Percentiles rank a stretch among this genome's conserved stretches.
phyloP scores from a whole-genome alignment of 2,797 vertebrate species.

The Miichthys miiuy region DNA sequence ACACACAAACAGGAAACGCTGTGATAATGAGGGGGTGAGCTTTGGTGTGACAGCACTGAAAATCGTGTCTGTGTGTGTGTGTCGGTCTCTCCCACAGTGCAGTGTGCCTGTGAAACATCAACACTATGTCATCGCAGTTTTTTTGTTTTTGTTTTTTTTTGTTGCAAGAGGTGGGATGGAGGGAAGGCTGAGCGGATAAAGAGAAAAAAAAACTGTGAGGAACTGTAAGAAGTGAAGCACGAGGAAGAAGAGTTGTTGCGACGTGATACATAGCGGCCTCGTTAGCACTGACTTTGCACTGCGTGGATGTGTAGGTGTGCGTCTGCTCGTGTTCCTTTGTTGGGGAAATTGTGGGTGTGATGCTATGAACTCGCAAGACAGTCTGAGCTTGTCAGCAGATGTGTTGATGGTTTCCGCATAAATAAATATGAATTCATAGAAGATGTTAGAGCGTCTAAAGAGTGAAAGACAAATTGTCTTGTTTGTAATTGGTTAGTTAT shows the following conservation, averaged over 20 bases:
- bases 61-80: conserved; percentile 1
- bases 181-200: background rate
- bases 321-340: background rate
- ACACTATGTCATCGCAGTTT: conserved; percentile 55
- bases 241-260: background rate
- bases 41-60: conserved; percentile 10
- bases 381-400: background rate
- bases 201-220: background rate
- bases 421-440: background rate
- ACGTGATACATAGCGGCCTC: conserved; percentile 3
- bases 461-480: too few relatives aligned
- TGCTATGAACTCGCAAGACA: background rate
- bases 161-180: background rate
- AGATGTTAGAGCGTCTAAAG: too few relatives aligned
- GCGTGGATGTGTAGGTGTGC: background rate
- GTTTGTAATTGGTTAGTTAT: too few relatives aligned
- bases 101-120: conserved; percentile 59
- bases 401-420: background rate
- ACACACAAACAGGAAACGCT: conserved; percentile 12
- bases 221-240: background rate
- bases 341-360: background rate
- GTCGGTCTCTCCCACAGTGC: conserved; percentile 23
- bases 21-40: conserved; percentile 30
- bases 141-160: background rate
- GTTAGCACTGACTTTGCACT: conserved; percentile 15